These are phyloP conservation scores for Gorsachius magnificus DNA, from an alignment of 2,797 vertebrate species.

Conservation along the genomic window DNA sequence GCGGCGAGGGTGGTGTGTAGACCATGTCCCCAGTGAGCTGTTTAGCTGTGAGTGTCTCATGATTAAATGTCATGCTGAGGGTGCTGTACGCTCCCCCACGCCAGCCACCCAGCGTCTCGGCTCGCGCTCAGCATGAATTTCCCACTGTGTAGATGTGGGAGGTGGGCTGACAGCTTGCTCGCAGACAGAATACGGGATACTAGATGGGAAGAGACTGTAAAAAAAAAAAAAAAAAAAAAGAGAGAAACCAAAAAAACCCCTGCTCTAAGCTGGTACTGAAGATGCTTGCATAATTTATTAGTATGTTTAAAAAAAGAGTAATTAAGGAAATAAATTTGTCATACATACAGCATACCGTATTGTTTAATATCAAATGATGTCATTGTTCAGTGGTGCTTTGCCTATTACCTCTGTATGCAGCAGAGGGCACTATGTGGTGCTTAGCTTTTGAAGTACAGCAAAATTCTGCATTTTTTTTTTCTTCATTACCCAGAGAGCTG, in stretches of 20 bases:
- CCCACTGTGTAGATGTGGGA: background rate
- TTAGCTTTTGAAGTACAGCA: background rate
- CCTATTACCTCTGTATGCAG: background rate
- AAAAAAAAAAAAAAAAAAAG: background rate
- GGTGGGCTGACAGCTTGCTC: conserved; percentile 12
- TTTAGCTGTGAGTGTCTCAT: background rate
- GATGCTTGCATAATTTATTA: background rate
- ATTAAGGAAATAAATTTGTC: conserved; percentile 24
- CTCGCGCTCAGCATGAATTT: background rate
- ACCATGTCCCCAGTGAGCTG: background rate
- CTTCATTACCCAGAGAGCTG: background rate
- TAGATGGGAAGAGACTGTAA: background rate
- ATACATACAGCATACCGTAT: background rate
- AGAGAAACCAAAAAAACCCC: background rate
- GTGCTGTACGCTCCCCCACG: background rate
- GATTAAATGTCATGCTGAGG: background rate
- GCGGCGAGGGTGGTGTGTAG: background rate
- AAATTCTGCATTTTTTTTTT: background rate
- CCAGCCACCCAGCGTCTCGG: background rate
- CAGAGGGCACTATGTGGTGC: conserved; percentile 27
- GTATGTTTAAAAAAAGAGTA: conserved; percentile 22
- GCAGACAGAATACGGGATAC: background rate
- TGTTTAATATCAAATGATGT: background rate
- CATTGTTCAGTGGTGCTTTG: background rate
- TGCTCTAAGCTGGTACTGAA: background rate